These are phyloP conservation scores for Desmodus rotundus DNA, from an alignment of 2,113 vertebrate species.

Conservation along the genomic window DNA sequence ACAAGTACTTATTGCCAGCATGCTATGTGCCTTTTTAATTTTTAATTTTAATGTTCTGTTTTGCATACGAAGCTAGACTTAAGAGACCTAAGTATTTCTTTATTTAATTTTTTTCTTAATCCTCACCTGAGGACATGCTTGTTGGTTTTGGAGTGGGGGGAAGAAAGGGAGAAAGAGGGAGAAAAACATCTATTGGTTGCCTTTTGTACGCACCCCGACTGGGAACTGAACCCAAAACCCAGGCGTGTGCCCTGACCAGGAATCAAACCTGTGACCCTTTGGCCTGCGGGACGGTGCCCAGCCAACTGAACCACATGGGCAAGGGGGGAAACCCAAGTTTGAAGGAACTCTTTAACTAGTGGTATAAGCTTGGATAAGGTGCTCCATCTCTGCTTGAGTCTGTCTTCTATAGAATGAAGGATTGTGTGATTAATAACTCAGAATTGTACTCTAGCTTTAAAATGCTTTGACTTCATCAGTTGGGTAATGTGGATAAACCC, in stretches of 20 bases:
- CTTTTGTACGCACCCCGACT: neutral
- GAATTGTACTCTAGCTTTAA: neutral
- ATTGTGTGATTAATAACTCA: neutral
- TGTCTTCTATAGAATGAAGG: neutral
- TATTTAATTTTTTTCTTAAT: neutral
- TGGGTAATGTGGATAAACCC: neutral
- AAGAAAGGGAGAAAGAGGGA: neutral
- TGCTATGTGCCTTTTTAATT: neutral
- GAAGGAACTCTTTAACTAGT: neutral
- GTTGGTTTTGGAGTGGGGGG: neutral
- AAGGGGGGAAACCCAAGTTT: neutral
- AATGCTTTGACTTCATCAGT: neutral
- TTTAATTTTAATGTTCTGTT: constrained; percentile 3
- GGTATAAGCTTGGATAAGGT: neutral
- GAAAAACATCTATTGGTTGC: neutral
- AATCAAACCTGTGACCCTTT: neutral
- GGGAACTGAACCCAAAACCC: neutral
- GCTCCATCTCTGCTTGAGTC: neutral
- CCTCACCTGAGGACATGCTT: neutral
- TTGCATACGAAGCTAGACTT: neutral
- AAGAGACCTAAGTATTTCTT: neutral
- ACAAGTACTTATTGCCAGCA: neutral
- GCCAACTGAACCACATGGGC: neutral
- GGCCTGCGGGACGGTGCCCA: neutral
- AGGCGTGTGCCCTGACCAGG: neutral